Evolutionary conservation across 2,797 vertebrate species (phyloP).

Genomic region (Trematomus bernacchii): DNA sequence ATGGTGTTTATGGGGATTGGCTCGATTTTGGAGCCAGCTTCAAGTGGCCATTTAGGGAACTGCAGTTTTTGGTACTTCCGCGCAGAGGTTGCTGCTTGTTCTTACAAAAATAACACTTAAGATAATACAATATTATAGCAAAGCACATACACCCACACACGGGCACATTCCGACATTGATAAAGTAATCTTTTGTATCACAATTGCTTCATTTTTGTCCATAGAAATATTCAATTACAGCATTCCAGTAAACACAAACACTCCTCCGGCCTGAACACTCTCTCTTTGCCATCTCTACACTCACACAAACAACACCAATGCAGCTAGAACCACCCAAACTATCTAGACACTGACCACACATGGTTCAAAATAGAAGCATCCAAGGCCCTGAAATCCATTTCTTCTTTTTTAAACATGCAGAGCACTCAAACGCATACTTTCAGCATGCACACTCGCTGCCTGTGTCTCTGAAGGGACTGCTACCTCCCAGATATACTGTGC

Average conservation of each 20-base stretch:
- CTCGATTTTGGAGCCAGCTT: too few species aligned
- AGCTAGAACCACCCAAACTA: not conserved
- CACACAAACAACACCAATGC: not conserved
- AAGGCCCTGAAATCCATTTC: constrained; percentile 18
- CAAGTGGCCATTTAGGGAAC: too few species aligned
- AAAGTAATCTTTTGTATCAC: constrained; percentile 1
- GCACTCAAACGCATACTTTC: constrained; percentile 18
- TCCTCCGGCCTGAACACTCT: too few species aligned
- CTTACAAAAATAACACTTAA: too few species aligned
- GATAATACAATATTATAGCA: too few species aligned
- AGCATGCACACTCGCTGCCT: constrained; percentile 8
- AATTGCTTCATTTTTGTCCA: not conserved
- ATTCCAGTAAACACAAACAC: too few species aligned
- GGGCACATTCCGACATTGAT: not conserved
- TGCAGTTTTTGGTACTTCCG: too few species aligned
- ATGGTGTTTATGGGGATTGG: too few species aligned
- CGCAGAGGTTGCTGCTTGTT: too few species aligned
- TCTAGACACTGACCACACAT: constrained; percentile 17
- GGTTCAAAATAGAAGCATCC: constrained; percentile 5
- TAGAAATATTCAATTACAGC: not conserved
- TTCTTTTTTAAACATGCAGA: constrained; percentile 44
- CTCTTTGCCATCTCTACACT: not conserved
- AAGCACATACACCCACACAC: not conserved
- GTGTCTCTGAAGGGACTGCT: constrained; percentile 45
- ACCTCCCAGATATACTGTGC: constrained; percentile 39